These are phyloP conservation scores for Orius insidiosus DNA, from an alignment of 1,140 invertebrate genomes.

Conservation along the genomic window DNA sequence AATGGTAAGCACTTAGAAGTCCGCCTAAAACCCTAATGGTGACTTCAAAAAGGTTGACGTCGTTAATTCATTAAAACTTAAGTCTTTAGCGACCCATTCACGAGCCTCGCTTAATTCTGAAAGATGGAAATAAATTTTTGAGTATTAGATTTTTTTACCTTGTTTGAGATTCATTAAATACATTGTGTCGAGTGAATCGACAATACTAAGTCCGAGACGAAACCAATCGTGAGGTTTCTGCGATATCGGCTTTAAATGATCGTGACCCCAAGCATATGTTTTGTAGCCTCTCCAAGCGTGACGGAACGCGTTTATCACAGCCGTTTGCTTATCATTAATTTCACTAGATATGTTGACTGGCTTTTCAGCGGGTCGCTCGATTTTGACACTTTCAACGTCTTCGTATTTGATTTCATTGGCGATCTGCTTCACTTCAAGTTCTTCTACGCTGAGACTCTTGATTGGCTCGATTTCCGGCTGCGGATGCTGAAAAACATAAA, in stretches of 20 bases:
- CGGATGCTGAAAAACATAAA: neutral
- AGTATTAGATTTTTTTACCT: constrained; percentile 42
- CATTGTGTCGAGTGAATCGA: constrained; percentile 80
- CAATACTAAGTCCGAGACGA: constrained; percentile 70
- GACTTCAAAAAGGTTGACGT: constrained; percentile 92
- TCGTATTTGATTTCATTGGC: constrained; percentile 3
- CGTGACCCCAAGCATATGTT: constrained; percentile 83
- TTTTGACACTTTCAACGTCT: constrained; percentile 2
- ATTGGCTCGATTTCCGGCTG: constrained; percentile 11
- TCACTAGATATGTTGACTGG: constrained; percentile 38
- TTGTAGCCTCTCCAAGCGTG: constrained; percentile 88
- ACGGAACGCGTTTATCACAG: constrained; percentile 68
- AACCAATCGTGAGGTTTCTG: constrained; percentile 76
- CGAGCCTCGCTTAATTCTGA: constrained; percentile 71
- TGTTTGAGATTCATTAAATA: constrained; percentile 80
- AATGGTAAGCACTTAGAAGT: constrained; percentile 70
- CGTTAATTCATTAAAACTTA: constrained; percentile 53
- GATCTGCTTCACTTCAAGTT: constrained; percentile 1
- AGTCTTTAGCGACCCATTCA: constrained; percentile 60
- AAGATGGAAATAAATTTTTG: too few relatives aligned
- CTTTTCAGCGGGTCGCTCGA: constrained; percentile 2
- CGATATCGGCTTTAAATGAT: constrained; percentile 79
- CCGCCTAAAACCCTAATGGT: constrained; percentile 86
- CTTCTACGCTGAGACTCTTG: neutral
- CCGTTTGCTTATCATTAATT: constrained; percentile 56